phyloP scores from a whole-genome alignment of 2,888 invertebrate species.

The Standfussiana lucernea region DNA sequence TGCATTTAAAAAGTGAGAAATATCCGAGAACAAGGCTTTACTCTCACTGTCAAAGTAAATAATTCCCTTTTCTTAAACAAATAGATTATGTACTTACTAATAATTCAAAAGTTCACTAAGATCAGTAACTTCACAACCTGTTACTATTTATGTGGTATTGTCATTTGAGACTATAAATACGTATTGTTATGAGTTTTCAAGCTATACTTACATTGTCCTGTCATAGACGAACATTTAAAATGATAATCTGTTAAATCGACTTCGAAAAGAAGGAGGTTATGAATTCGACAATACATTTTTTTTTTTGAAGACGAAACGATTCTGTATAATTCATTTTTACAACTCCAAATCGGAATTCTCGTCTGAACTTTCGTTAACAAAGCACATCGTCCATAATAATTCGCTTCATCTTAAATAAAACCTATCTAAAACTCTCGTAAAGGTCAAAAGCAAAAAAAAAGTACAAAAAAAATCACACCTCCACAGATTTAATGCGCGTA shows the following conservation, averaged over 20 bases:
- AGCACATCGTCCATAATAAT: constrained; percentile 56
- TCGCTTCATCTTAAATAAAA: constrained; percentile 62
- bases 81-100: not conserved
- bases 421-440: constrained; percentile 69
- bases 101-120: constrained; percentile 15
- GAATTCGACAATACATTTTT: not conserved
- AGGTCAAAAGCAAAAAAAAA: constrained; percentile 74
- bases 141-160: constrained; percentile 56
- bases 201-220: constrained; percentile 39
- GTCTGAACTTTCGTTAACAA: constrained; percentile 46
- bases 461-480: constrained; percentile 84
- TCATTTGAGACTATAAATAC: constrained; percentile 26
- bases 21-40: not conserved
- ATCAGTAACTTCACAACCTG: constrained; percentile 50
- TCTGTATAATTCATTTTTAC: constrained; percentile 1
- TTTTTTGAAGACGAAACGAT: constrained; percentile 17
- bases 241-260: constrained; percentile 11
- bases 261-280: not conserved
- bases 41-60: not conserved
- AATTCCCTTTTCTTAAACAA: not conserved
- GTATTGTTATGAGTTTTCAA: constrained; percentile 33
- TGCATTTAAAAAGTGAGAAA: not conserved
- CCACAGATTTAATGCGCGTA: constrained; percentile 90
- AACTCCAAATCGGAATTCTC: constrained; percentile 30
- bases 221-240: constrained; percentile 18